A percentile compares a stretch with the other conserved stretches of the same genome.
These are phyloP conservation scores for Chromis chromis DNA, from an alignment of 2,797 vertebrate species.

Conservation along the genomic window DNA sequence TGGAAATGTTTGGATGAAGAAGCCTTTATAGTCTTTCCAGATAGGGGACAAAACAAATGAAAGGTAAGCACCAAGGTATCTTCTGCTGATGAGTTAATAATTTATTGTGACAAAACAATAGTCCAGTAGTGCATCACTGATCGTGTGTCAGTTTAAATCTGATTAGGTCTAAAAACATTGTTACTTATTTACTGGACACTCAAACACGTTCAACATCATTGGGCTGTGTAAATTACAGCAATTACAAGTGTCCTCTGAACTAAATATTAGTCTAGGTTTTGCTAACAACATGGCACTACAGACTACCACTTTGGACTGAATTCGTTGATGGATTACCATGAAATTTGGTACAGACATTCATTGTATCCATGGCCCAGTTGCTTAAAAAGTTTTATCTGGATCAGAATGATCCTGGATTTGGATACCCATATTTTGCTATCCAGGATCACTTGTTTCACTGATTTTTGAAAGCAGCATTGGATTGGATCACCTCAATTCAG, in stretches of 20 bases:
- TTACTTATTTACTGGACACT: conserved; percentile 9
- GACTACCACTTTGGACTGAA: neutral
- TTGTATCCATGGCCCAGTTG: too few relatives aligned
- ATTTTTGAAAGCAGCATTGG: too few relatives aligned
- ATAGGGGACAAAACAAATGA: conserved; percentile 40
- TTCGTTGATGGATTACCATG: neutral
- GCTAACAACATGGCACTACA: neutral
- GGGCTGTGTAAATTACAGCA: conserved; percentile 16
- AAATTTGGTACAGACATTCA: neutral
- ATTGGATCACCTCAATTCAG: too few relatives aligned
- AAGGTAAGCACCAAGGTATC: conserved; percentile 63
- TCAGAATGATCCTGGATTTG: too few relatives aligned
- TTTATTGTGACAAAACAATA: too few relatives aligned
- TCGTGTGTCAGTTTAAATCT: neutral
- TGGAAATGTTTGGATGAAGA: conserved; percentile 65
- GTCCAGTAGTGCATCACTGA: too few relatives aligned
- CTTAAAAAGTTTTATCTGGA: too few relatives aligned
- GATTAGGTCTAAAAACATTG: neutral
- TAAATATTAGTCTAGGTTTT: neutral
- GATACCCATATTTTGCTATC: too few relatives aligned
- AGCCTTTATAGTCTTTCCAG: conserved; percentile 43
- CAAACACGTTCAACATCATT: conserved; percentile 6
- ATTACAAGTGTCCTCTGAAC: neutral
- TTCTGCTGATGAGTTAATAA: neutral
- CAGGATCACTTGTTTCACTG: too few relatives aligned